Evolutionary conservation across 1,140 invertebrate species (phyloP), one percentile per base, ranked within the genome.

Genomic region (Phymorhynchus buccinoides): DNA sequence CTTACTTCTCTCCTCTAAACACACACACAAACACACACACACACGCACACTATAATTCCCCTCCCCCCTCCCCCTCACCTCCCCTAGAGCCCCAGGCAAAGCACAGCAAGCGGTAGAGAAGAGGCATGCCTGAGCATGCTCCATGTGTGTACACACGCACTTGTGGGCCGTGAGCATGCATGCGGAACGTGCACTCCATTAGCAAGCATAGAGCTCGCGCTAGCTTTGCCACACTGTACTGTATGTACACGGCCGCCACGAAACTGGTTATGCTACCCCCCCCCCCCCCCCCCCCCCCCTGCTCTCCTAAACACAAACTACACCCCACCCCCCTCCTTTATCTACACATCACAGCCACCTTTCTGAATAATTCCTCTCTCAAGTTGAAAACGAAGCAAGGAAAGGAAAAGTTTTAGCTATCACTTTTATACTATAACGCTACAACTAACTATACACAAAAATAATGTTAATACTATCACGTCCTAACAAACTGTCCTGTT

Each of bases 101-200:
- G n/a, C n/a, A n/a, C n/a, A n/a, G n/a, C n/a, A n/a, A n/a, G n/a
- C 30, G 68, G n/a, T 35, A 32, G 68, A 35, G 68, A 1, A 18
- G 68, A 9, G 30, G 68, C 68, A 35, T 71, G 68, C 68, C 27
- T 7, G 12, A 32, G 68, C 68, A 71, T 71, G 68, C 30, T 12
- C 32, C 35, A 35, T 12, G 35, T 32, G 68, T 71, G 35, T 32
- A 37, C 35, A 71, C 35, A 37, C 30, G 30, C 35, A 71, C 35
- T 16, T 12, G 68, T 32, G 68, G 9, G 68, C 68, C 30, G 68
- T 37, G 68, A 32, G 68, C 68, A 71, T 71, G 35, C 68, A 71
- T 71, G 68, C 68, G 68, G 68, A 71, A 71, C 68, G 68, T 71
- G 68, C 68, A 71, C 35, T 71, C 68, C 30, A 35, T 71, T 71